Percentiles rank a stretch among this genome's conserved stretches.
These are phyloP conservation scores for Synanthedon tipuliformis DNA, from an alignment of 2,888 invertebrate species.

Conservation along the genomic window DNA sequence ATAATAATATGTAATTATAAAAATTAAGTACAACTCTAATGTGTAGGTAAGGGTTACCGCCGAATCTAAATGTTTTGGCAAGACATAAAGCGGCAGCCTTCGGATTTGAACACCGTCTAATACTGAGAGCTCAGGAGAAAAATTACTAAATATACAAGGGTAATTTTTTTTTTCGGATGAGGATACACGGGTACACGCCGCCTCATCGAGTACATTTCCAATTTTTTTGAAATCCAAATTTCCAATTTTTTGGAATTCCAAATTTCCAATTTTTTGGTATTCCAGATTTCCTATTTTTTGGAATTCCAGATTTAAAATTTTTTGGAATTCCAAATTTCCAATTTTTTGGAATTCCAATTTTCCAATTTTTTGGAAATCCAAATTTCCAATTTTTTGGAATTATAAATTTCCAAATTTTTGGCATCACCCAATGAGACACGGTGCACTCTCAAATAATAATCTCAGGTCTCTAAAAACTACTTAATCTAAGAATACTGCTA, in stretches of 20 bases:
- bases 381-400: too few relatives aligned
- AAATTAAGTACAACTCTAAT: conserved; percentile 51
- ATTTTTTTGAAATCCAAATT: too few relatives aligned
- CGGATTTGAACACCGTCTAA: conserved; percentile 48
- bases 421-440: conserved; percentile 14
- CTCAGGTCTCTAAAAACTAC: conserved; percentile 62
- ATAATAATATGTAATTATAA: conserved; percentile 4
- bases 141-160: conserved; percentile 61
- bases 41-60: conserved; percentile 11
- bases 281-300: too few relatives aligned
- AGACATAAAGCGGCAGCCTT: conserved; percentile 41
- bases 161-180: conserved; percentile 25
- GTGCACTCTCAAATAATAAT: conserved; percentile 38
- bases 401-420: too few relatives aligned
- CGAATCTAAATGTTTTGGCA: conserved; percentile 46
- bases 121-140: conserved; percentile 55
- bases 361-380: too few relatives aligned
- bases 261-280: background rate
- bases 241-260: too few relatives aligned
- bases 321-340: too few relatives aligned
- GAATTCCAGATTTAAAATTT: too few relatives aligned
- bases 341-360: too few relatives aligned
- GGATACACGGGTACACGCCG: background rate
- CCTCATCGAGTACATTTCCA: background rate
- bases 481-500: conserved; percentile 65